Evolutionary conservation across 2,113 vertebrate genomes (phyloP).

Genomic region (Aegithalos caudatus): DNA sequence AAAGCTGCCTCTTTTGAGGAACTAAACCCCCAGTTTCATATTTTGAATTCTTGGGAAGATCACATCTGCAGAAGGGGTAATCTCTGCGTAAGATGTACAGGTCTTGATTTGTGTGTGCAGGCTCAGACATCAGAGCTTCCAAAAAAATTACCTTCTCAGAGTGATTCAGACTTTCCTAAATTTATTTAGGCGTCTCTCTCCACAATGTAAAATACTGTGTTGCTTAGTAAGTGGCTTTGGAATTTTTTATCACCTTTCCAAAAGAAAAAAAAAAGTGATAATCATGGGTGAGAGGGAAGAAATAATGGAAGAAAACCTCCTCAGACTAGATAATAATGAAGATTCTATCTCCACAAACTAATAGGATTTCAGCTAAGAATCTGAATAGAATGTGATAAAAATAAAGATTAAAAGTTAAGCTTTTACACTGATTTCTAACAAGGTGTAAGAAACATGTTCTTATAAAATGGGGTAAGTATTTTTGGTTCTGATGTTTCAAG

Average conservation of each 20-base stretch:
- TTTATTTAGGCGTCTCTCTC: background rate
- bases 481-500: background rate
- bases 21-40: background rate
- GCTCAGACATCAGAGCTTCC: background rate
- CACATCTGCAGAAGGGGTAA: background rate
- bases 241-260: background rate
- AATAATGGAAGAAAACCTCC: background rate
- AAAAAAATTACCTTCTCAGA: background rate
- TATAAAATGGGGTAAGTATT: background rate
- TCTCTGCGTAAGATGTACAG: background rate
- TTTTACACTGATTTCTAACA: background rate
- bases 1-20: background rate
- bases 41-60: background rate
- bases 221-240: background rate
- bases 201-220: background rate
- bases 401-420: background rate
- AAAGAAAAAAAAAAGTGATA: background rate
- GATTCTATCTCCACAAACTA: background rate
- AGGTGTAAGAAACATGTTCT: background rate
- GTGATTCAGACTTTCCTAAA: background rate
- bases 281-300: background rate
- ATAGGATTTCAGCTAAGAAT: background rate
- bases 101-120: background rate
- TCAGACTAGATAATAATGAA: background rate
- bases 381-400: background rate